Evolutionary conservation across 1,140 invertebrate genomes (phyloP).

Genomic region (Rhagoletis zephyria): DNA sequence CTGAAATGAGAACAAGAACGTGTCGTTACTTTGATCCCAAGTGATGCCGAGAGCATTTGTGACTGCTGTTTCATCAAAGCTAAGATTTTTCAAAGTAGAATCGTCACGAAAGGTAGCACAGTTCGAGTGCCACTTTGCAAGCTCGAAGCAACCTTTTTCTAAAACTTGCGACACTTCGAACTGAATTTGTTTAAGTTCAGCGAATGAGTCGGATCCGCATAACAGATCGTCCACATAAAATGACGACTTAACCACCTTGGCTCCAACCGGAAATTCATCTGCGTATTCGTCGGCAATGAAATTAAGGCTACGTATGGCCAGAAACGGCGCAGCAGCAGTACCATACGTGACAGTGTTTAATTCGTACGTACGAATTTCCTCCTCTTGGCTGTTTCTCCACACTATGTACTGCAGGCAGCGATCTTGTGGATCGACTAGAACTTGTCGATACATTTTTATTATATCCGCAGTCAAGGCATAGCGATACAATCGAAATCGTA

Average conservation of each 20-base stretch:
- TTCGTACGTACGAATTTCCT: neutral
- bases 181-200: no score
- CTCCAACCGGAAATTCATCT: neutral
- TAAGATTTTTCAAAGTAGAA: no score
- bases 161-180: no score
- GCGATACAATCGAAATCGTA: slow-evolving; percentile 26
- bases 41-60: neutral
- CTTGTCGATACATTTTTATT: slow-evolving; percentile 43
- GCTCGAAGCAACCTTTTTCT: no score
- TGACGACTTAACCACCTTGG: no score
- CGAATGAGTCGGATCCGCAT: no score
- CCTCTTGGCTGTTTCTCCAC: neutral
- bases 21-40: neutral
- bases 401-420: neutral
- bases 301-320: neutral
- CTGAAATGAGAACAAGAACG: neutral
- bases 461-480: slow-evolving; percentile 42
- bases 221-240: no score
- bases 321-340: neutral
- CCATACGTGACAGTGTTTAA: neutral
- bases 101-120: no score
- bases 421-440: neutral
- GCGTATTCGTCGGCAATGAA: neutral
- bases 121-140: no score
- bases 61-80: no score